Conservation (phyloP, 2,113 vertebrate genomes). For the pig (Sus scrofa) region T2T-Sscrofa CM000812.6:65423501-65424000, state of each 20-base stretch:
- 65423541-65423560: not conserved
- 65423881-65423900: too few relatives aligned
- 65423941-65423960: not conserved
- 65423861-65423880: not conserved
- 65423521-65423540: not conserved
- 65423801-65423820: constrained; percentile 6
- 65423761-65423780: not conserved
- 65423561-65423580: not conserved
- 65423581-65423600: not conserved
- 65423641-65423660: not conserved
- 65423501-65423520: not conserved
- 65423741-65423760: not conserved
- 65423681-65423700: not conserved
- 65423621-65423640: not conserved
- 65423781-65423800: not conserved
- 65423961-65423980: not conserved
- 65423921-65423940: not conserved
- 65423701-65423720: not conserved
- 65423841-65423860: not conserved
- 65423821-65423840: not conserved
- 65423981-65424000: not conserved
- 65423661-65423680: not conserved
- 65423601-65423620: not conserved
- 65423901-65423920: not conserved
- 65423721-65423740: not conserved